phyloP scores from a whole-genome alignment of 2,797 vertebrate species.

The Cirrhinus mrigala region DNA sequence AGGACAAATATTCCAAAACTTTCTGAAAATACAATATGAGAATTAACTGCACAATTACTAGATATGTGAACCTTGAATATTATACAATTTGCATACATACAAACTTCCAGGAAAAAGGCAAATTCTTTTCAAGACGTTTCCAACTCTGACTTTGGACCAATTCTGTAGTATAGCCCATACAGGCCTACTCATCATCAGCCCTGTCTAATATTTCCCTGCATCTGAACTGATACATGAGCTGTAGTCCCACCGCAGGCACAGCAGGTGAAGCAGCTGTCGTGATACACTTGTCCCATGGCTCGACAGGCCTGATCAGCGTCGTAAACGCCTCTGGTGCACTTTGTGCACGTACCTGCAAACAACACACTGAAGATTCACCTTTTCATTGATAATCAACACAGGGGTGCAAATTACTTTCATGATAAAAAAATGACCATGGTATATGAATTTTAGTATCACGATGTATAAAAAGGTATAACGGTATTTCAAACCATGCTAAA shows the following conservation, averaged over 20 bases:
- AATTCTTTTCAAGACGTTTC: no score
- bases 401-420: neutral
- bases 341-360: conserved; percentile 65
- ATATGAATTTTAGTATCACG: neutral
- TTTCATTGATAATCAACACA: neutral
- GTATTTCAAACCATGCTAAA: neutral
- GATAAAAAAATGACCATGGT: neutral
- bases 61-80: no score
- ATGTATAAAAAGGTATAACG: neutral
- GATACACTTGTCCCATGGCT: conserved; percentile 89
- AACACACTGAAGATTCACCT: neutral
- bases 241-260: conserved; percentile 76
- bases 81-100: no score
- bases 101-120: no score
- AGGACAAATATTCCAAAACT: no score
- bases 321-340: conserved; percentile 62
- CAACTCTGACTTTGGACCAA: no score
- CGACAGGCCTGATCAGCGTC: conserved; percentile 74
- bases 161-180: no score
- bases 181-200: neutral
- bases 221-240: conserved; percentile 3
- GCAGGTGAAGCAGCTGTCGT: conserved; percentile 86
- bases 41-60: no score
- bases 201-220: neutral
- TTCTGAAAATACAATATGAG: no score